Evolutionary conservation across 53 echinoderm and acorn worm genomes (phyloP), one percentile per base, ranked within the genome.

Genomic region (Holothuria scabra): DNA sequence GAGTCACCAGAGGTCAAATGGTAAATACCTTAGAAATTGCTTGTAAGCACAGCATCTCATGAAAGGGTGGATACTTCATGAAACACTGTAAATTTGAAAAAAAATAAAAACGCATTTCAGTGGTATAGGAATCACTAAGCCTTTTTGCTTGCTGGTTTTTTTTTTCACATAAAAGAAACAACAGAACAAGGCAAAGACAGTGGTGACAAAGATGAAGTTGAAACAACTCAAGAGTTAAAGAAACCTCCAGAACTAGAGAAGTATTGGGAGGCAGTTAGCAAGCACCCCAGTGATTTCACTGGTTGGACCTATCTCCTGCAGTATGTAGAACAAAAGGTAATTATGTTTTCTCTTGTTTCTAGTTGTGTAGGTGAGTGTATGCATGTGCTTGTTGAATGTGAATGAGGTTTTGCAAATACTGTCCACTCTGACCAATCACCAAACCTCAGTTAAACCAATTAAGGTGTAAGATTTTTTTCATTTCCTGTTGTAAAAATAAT

Each of bases 231-330:
- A 49, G 75, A 74, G 60, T 75, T 65, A n/a, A 79, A 83, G 18
- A 76, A 79, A 12, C 90, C 97, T 4, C 56, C 88, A 59, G 97
- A 97, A 87, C 83, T 97, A 59, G 85, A 86, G 76, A 92, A 94
- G 69, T 94, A 94, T 78, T 97, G 97, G 97, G 94, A 94, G 79
- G 97, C 93, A n/a, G 97, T 97, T 25, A 97, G 86, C n/a, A 90
- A 87, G 24, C 94, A 97, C 44, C 89, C 94, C 62, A 84, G 86
- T 10, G 97, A 97, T 56, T 97, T 97, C 85, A 97, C 97, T 29
- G 92, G 94, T 35, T 97, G 97, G 97, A 97, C 94, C 14, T 97
- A 97, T 66, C 89, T 97, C 29, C 89, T 97, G 72, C 97, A 97
- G 83, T 97, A 88, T 85, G 97, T 97, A 26, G 97, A 97, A 38